Evolutionary conservation across 2,888 invertebrate genomes (phyloP), one percentile per base, ranked within the genome.

Genomic region (Agrochola litura): DNA sequence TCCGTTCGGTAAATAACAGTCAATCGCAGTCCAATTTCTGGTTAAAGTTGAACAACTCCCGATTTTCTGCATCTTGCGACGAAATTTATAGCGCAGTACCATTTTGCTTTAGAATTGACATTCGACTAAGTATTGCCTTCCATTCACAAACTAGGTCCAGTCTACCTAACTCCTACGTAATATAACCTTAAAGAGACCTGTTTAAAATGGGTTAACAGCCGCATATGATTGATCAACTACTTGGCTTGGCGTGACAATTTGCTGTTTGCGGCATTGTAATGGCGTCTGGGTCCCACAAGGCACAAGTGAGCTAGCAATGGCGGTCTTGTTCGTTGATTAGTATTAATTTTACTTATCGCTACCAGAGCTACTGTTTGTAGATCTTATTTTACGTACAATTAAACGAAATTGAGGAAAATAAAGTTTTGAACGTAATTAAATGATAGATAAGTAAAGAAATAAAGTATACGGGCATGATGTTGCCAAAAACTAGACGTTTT

Each of bases 181-280:
- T 61, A 61, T 52, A 77, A 64, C 66, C 37, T 54, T 67, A 63
- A 65, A 74, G 22, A 78, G 30, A 65, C 73, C 56, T 41, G 83
- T 74, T 83, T 77, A 68, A 85, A 85, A 82, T 81, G 41, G 76
- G 73, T 76, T 85, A 85, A 73, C 63, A 54, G 67, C 56, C 67
- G 43, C 60, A 43, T 71, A 63, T 77, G 86, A 77, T 74, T 77
- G 83, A 82, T 74, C 61, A 72, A 77, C 56, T 43, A 64, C 49
- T 58, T 52, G 14, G 58, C 43, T 60, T 85, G 70, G 63, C 83
- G 83, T 83, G 86, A 74, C 83, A 82, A 82, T 77, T 68, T 54
- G 65, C 73, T 63, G 58, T 85, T 68, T 43, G 73, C 25, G 71
- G 65, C 77, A 56, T 58, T 63, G 37, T 69, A 75, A 85, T 85